Conservation (phyloP, 2,888 invertebrate genomes). For the Nomada ruficornis region DNA sequence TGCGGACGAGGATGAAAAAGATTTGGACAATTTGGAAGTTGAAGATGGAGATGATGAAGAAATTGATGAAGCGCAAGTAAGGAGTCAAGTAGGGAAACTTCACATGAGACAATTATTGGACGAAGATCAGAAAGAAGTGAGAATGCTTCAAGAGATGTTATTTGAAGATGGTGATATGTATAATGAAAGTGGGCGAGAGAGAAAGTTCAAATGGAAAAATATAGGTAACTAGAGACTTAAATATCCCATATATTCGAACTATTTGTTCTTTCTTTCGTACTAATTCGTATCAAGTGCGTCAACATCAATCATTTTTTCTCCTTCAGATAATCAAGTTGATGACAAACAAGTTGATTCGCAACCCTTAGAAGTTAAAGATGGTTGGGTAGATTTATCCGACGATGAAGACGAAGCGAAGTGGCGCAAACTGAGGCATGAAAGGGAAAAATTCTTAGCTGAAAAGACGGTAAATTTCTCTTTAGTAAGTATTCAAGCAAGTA, state of each 20-base stretch:
- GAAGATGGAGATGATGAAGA: slow-evolving; percentile 94
- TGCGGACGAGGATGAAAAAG: slow-evolving; percentile 94
- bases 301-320: neutral
- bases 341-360: slow-evolving; percentile 73
- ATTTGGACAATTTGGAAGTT: slow-evolving; percentile 91
- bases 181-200: slow-evolving; percentile 90
- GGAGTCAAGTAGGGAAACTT: slow-evolving; percentile 92
- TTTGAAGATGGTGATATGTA: slow-evolving; percentile 96
- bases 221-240: slow-evolving; percentile 84
- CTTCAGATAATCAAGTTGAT: slow-evolving; percentile 81
- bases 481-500: neutral
- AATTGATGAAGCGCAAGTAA: slow-evolving; percentile 91
- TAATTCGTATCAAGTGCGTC: neutral
- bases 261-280: neutral
- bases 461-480: slow-evolving; percentile 82
- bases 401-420: slow-evolving; percentile 91
- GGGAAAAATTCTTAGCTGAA: slow-evolving; percentile 91
- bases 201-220: slow-evolving; percentile 95
- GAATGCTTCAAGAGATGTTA: slow-evolving; percentile 93
- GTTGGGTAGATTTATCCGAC: slow-evolving; percentile 87
- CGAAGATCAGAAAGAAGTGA: slow-evolving; percentile 94
- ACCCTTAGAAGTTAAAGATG: slow-evolving; percentile 77
- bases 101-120: slow-evolving; percentile 95
- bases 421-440: slow-evolving; percentile 91
- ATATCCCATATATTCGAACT: neutral